Base-by-base conservation (phyloP, 2,888 invertebrate genomes). In the Poecilus cupreus region DNA sequence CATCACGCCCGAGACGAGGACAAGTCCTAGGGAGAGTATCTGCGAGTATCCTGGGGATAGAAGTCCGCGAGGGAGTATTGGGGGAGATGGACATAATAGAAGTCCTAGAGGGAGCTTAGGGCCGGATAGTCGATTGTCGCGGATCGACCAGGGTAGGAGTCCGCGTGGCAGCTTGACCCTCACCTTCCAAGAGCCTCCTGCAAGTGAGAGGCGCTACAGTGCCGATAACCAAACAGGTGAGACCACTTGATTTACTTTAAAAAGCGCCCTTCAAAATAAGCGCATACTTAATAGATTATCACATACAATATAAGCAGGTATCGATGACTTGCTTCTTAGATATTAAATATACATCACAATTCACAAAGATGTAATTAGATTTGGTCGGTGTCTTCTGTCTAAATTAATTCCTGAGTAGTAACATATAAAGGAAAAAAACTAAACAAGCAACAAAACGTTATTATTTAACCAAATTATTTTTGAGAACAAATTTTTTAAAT, bases 61-160 rank as follows among this genome's bases (percentile, higher is more conserved):
- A 57, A 90, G 90, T 84, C 93, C 93, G 0, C 89, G 93, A 64
- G 93, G 93, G 0, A 93, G 93, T 32, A 89, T 93, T 74, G 91
- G 92, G 18, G 91, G 92, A 79, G 91, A 83, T 89, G 89, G 26
- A 85, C 57, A 90, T 49, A 92, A 91, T 82, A 90, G 93, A 51
- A 92, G 92, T 86, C 93, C 93, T 0, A 90, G 93, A 74, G 93
- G 92, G 0, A 93, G 93, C 85, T 90, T 93, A 83, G 92, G 91
- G 0, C 91, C 91, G 39, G 91, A 90, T 51, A 91, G 90, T 82
- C 87, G 91, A 68, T 90, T 90, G 84, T 90, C 89, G 0, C 86
- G 90, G 57, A 82, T 83, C 6, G 91, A 91, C 11, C 84, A 88
- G 0, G 88, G 89, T 0, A 86, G 91, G 20, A 92, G 92, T 85